phyloP scores from a whole-genome alignment of 2,113 vertebrate species.

The Camelus bactrianus region DNA sequence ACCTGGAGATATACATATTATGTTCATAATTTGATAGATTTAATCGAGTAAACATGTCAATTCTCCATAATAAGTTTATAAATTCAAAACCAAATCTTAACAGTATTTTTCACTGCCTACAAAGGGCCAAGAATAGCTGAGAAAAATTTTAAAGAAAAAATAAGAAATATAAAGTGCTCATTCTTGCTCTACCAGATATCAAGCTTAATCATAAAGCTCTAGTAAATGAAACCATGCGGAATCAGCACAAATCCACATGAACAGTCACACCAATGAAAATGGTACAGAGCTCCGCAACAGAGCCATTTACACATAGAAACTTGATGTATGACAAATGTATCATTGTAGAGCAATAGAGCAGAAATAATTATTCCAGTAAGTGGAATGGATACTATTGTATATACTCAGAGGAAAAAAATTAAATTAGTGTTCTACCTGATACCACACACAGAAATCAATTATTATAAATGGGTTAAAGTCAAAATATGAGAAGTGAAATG shows the following conservation, averaged over 20 bases:
- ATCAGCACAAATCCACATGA: neutral
- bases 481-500: neutral
- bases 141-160: neutral
- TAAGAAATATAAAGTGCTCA: neutral
- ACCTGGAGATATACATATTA: neutral
- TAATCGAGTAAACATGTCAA: neutral
- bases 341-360: neutral
- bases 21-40: neutral
- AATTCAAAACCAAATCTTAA: neutral
- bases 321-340: neutral
- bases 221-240: neutral
- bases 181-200: neutral
- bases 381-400: neutral
- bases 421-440: neutral
- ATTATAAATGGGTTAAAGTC: neutral
- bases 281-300: neutral
- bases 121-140: neutral
- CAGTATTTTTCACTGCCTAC: neutral
- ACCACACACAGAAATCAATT: neutral
- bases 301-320: neutral
- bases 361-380: neutral
- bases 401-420: neutral
- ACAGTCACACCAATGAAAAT: neutral
- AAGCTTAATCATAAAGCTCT: slow-evolving; percentile 35
- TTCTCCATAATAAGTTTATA: neutral